Evolutionary conservation across 1,140 invertebrate species (phyloP).

Genomic region (Latrodectus geometricus): DNA sequence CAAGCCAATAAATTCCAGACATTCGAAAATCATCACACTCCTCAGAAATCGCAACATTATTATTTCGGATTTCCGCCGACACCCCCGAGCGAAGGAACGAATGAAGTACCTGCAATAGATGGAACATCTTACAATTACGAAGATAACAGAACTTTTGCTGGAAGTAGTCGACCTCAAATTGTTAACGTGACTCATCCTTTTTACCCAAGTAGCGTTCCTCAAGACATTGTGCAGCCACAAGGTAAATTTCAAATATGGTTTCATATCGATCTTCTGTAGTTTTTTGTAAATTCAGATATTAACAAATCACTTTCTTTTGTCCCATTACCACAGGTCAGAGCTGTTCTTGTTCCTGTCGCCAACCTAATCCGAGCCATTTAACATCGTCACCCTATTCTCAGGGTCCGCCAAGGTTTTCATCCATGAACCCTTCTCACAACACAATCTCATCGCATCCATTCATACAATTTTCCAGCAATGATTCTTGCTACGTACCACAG

Average conservation of each 20-base stretch:
- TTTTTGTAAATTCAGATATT: too few species aligned
- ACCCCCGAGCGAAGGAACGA: slow-evolving; percentile 12
- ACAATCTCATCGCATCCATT: too few species aligned
- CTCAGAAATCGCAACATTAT: slow-evolving; percentile 9
- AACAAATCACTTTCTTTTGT: too few species aligned
- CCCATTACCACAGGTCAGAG: neutral
- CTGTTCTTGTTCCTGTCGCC: slow-evolving; percentile 30
- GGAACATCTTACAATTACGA: neutral
- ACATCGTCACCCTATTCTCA: neutral
- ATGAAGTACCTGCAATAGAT: neutral
- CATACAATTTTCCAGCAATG: neutral
- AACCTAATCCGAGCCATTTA: neutral
- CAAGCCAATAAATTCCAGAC: slow-evolving; percentile 10
- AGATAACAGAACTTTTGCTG: neutral
- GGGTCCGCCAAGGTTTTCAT: neutral
- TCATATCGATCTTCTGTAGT: too few species aligned
- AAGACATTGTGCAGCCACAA: neutral
- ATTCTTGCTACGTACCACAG: neutral
- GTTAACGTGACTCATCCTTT: neutral
- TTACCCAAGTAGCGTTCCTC: neutral
- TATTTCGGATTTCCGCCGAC: slow-evolving; percentile 45
- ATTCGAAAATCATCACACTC: neutral
- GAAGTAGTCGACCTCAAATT: neutral
- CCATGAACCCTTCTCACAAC: neutral
- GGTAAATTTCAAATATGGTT: neutral